Evolutionary conservation across 2,888 invertebrate genomes (phyloP).

Genomic region (Hydrotaea cyrtoneurina): DNA sequence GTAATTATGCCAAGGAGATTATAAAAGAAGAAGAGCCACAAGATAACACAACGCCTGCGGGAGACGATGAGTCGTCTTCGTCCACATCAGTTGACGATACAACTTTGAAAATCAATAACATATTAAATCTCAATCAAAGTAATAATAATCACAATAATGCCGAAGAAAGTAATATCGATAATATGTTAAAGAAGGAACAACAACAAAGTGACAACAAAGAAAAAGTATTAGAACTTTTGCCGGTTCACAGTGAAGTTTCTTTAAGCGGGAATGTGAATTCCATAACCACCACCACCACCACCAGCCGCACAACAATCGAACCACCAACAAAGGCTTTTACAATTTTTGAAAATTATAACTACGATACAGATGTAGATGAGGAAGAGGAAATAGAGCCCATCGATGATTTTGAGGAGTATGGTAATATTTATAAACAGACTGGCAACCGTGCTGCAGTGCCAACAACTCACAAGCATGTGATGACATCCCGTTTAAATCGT

Average conservation of each 20-base stretch:
- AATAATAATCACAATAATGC: constrained; percentile 64
- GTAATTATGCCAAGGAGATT: constrained; percentile 61
- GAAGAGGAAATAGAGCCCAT: not conserved
- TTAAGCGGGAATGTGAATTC: not conserved
- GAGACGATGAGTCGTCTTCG: not conserved
- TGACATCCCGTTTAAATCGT: constrained; percentile 46
- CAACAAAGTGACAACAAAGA: not conserved
- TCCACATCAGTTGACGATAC: constrained; percentile 50
- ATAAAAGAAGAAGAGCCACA: constrained; percentile 39
- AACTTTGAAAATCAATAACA: constrained; percentile 77
- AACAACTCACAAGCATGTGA: not conserved
- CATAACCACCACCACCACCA: not conserved
- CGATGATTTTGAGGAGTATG: not conserved
- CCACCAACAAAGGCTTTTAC: constrained; percentile 51
- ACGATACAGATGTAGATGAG: constrained; percentile 62
- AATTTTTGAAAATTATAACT: constrained; percentile 64
- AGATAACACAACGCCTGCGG: constrained; percentile 40
- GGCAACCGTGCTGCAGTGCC: not conserved
- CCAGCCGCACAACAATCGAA: not conserved
- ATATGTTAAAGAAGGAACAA: not conserved
- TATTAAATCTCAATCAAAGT: constrained; percentile 75
- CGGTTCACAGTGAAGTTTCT: not conserved
- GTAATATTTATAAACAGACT: not conserved
- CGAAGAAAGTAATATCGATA: constrained; percentile 30
- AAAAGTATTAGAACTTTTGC: constrained; percentile 37